Base-by-base conservation (phyloP, 1,140 invertebrate species). In the Hyles vespertilio region DNA sequence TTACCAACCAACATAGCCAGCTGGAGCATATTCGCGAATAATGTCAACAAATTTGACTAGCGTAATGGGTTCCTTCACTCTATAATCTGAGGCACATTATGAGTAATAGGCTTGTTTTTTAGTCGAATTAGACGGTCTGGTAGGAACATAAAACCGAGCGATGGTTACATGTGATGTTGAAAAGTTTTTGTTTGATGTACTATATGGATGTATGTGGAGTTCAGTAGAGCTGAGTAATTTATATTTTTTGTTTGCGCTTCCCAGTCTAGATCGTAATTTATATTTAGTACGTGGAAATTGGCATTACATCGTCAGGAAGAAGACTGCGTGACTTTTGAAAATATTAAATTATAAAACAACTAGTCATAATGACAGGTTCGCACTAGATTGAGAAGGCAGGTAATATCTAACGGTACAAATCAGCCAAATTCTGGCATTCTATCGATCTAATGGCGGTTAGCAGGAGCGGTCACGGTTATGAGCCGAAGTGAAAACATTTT, bases 401-500 rank as follows among this genome's bases (percentile, higher is more conserved):
- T 69, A 63, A 65, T 62, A 62, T 59, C 60, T 78, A 86, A 84
- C 79, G 75, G 79, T 82, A 81, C 56, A 53, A 73, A 74, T 76
- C 68, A 69, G 68, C 70, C 63, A 76, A 85, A 87, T 83, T 84
- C 75, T 73, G 70, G 69, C 72, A 81, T 79, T 40, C 76, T 72
- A 84, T 78, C 74, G 77, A 80, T 81, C 70, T 71, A 69, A 62
- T 72, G 67, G 73, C 76, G 80, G 80, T 81, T 83, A 85, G 63
- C 60, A 59, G 71, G 72, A 64, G 72, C 69, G 74, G 81, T 83
- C 82, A 84, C 77, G 80, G 83, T 81, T 74, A 79, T 76, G 70
- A 62, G 60, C 53, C 76, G 67, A 77, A 81, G 82, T 85, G 79
- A 84, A 84, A 85, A 85, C 77, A 84, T 83, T 77, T 77, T 70